phyloP scores from a whole-genome alignment of 1,140 invertebrate genomes.

The Onthophagus taurus region DNA sequence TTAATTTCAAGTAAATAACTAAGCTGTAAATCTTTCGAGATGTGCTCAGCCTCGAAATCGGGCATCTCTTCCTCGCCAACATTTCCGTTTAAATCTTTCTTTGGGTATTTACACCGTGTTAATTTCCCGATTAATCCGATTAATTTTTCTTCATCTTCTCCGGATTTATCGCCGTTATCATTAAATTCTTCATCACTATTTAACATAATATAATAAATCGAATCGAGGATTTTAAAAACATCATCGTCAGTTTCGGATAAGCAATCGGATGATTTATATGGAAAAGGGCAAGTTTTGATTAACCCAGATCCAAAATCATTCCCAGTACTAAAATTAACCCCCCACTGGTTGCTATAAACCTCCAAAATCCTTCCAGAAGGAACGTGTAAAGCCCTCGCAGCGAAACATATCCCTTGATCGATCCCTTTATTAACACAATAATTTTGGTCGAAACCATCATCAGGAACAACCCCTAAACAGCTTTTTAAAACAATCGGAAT shows the following conservation, averaged over 20 bases:
- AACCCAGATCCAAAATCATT: constrained; percentile 24
- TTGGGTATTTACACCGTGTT: no score
- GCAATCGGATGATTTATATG: not conserved
- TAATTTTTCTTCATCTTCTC: constrained; percentile 1
- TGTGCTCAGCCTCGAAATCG: no score
- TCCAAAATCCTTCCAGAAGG: constrained; percentile 51
- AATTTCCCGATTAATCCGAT: constrained; percentile 1
- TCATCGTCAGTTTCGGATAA: not conserved
- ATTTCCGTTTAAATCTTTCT: no score
- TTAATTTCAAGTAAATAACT: no score
- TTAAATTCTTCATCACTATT: not conserved
- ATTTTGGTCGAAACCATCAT: constrained; percentile 58
- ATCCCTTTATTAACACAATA: constrained; percentile 45
- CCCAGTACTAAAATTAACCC: constrained; percentile 62
- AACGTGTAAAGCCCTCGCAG: constrained; percentile 39
- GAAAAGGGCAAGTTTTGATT: not conserved
- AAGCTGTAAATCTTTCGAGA: no score
- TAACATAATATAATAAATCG: not conserved
- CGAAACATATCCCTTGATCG: constrained; percentile 27
- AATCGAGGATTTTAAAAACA: not conserved
- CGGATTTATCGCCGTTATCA: not conserved
- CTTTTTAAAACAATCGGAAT: constrained; percentile 41
- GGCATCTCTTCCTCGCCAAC: no score
- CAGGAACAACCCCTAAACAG: constrained; percentile 30
- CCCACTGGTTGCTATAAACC: constrained; percentile 59